These are phyloP conservation scores for Drosophila simulans DNA, from an alignment of 1,140 invertebrate species.

Conservation along the genomic window DNA sequence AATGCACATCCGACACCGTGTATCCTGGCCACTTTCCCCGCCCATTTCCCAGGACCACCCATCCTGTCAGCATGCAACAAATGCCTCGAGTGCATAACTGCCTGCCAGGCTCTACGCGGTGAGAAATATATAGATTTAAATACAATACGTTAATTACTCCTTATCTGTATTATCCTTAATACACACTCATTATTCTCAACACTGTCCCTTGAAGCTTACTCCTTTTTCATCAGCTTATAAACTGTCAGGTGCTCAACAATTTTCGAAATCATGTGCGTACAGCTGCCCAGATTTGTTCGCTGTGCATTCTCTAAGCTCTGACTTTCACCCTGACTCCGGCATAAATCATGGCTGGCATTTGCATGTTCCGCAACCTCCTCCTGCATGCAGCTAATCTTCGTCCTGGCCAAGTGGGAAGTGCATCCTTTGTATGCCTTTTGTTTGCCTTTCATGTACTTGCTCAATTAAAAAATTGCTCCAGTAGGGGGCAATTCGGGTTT, in stretches of 20 bases:
- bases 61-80: conserved; percentile 70
- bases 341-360: conserved; percentile 81
- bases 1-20: conserved; percentile 73
- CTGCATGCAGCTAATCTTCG: conserved; percentile 61
- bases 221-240: too few relatives aligned
- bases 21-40: conserved; percentile 44
- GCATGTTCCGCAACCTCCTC: conserved; percentile 48
- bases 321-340: conserved; percentile 39
- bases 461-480: conserved; percentile 76
- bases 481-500: conserved; percentile 36
- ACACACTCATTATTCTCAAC: too few relatives aligned
- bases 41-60: conserved; percentile 4
- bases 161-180: too few relatives aligned
- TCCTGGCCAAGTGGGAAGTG: conserved; percentile 50
- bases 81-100: conserved; percentile 78
- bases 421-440: conserved; percentile 67
- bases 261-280: too few relatives aligned
- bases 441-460: conserved; percentile 73
- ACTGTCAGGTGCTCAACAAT: too few relatives aligned
- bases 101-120: conserved; percentile 32
- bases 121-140: neutral
- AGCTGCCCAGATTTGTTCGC: neutral
- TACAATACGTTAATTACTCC: too few relatives aligned
- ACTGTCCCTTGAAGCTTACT: too few relatives aligned
- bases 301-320: conserved; percentile 20